Evolutionary conservation across 2,888 invertebrate genomes (phyloP), one percentile per base, ranked within the genome.

Genomic region (Ptilodon capucinus): DNA sequence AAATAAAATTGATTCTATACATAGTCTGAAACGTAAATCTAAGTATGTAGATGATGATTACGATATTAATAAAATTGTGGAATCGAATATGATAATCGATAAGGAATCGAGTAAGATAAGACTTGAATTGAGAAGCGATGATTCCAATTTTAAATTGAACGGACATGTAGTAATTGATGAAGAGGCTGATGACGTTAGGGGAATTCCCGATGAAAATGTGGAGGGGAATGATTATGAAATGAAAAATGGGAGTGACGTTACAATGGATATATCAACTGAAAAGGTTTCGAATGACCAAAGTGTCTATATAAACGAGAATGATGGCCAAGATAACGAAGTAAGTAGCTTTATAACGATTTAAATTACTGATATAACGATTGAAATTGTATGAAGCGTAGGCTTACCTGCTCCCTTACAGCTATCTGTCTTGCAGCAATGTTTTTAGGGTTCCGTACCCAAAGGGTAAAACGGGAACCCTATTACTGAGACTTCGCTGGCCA

Each of bases 81-180:
- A 85, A 72, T 76, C 86, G 47, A 84, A 81, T 61, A 83, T 83
- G 46, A 78, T 76, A 55, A 79, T 81, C 54, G 82, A 83, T 60
- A 85, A 83, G 40, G 80, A 81, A 57, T 68, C 78, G 6, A 74
- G 68, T 62, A 85, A 81, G 59, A 81, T 83, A 2, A 82, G 87
- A 46, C 57, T 89, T 11, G 84, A 85, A 54, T 52, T 87, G 41
- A 71, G 86, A 46, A 72, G 60, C 17, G 69, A 62, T 46, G 51
- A 63, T 48, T 60, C 63, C 4, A 55, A 60, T 35, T 65, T 60
- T 43, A 65, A 64, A 46, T 60, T 56, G 39, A 70, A 64, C 38
- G 64, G 59, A 0, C 53, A 60, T 21, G 42, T 54, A n/a, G 42
- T 54, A n/a, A 48, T 49, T 52, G 53, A 63, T 21, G 53, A 56